Evolutionary conservation across 1,140 invertebrate species (phyloP), one percentile per base, ranked within the genome.

Genomic region (Listronotus oregonensis): DNA sequence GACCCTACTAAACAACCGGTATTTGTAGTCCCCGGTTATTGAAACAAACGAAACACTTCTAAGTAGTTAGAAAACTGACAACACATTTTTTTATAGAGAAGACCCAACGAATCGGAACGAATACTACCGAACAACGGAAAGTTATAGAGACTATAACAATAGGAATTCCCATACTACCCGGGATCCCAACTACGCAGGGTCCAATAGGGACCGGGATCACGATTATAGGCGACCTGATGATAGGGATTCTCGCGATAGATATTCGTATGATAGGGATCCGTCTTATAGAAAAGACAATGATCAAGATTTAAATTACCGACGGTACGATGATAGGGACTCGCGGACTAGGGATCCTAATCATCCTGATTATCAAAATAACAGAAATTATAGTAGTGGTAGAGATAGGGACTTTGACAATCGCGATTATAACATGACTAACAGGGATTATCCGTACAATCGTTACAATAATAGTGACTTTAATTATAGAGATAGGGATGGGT

Each of bases 11-110:
- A 32, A 27, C 3, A 46, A 60, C 60, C 49, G 50, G 60, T 54
- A 15, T 63, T 59, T 63, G 62, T 64, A 64, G 62, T 64, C 62
- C 62, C 62, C 52, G 54, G 62, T 63, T 63, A 40, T 27, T 27
- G 21, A 27, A n/a, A 6, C n/a, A 47, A 18, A 59, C 56, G 11
- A 34, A 50, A 39, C 60, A 54, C 31, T n/a, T 31, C 39, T 44
- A 46, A 54, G 60, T 63, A 63, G 60, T 63, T 63, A 63, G 60
- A 54, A 46, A 43, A 64, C 52, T 34, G 44, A 40, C 27, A 31
- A 51, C 7, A 31, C 15, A 40, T 64, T 64, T 50, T 62, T 44
- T 62, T 64, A 64, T 57, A 64, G 62, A 57, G 62, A 49, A 31
- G 15, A 54, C 39, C 39, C 60, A 40, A 52, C 60, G 49, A 27